Evolutionary conservation across 2,888 invertebrate genomes (phyloP), one percentile per base, ranked within the genome.

Genomic region (Acrocera orbiculus): DNA sequence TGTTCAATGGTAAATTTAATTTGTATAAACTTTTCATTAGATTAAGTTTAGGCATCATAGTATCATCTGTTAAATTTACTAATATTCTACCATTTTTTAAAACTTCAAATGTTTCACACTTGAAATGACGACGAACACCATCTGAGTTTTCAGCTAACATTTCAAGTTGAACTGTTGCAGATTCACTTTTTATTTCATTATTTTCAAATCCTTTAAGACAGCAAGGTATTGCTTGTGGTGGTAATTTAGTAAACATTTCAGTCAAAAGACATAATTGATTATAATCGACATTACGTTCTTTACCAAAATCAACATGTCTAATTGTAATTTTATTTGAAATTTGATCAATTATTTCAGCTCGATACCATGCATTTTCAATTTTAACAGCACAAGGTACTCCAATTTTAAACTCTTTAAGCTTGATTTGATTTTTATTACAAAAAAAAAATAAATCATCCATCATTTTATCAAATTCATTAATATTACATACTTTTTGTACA

Each of bases 281-380:
- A 2, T 64, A 53, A 6, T 66, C 56, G 2, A 87, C 71, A n/a
- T 67, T 67, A 52, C 89, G 90, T 48, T 83, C 78, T 59, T 95
- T 95, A 5, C 96, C 96, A 62, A 83, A 98, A 62, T 98, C 96
- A 11, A 96, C 77, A 61, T 89, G 96, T 3, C 76, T 65, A 2
- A 96, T 79, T 35, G 70, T 61, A 2, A 75, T 67, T 39, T 69
- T 69, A 22, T 60, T 59, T 2, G 63, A 64, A 20, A 5, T 66
- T 65, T 4, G 73, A 59, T 25, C 70, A 69, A 74, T 64, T 7
- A 93, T 70, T 50, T 73, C 69, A 0, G 86, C 92, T 42, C 96
- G 67, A 56, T 95, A 95, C 92, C 93, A 96, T 50, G 79, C 76
- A 19, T 69, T 67, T 28, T 73, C 70, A 51, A 79, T 93, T 37